Percentiles rank a stretch among this genome's conserved stretches.
Conservation (phyloP, 64 coral and sea anemone genomes). For the Actinia equina region DNA sequence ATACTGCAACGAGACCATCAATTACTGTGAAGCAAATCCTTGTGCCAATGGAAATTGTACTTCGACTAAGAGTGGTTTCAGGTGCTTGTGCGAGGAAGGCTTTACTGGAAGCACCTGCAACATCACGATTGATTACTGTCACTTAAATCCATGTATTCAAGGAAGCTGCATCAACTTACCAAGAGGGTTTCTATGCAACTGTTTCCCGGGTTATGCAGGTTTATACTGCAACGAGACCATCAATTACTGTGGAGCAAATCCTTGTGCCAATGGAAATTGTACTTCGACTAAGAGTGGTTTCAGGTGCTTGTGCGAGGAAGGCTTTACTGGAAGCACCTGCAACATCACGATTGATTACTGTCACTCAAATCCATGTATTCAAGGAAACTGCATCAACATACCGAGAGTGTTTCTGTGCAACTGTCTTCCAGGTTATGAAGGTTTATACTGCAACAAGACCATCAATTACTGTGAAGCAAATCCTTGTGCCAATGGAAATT, state of each 20-base stretch:
- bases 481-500: conserved; percentile 57
- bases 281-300: conserved; percentile 32
- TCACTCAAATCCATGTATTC: conserved; percentile 49
- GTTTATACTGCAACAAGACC: conserved; percentile 42
- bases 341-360: conserved; percentile 40
- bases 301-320: conserved; percentile 53
- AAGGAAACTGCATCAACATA: conserved; percentile 40
- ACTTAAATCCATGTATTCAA: too few relatives aligned
- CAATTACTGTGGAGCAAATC: too few relatives aligned
- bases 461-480: conserved; percentile 38
- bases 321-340: conserved; percentile 62
- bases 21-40: too few relatives aligned
- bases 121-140: too few relatives aligned
- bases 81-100: too few relatives aligned
- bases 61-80: too few relatives aligned
- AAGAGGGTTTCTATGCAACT: too few relatives aligned
- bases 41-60: too few relatives aligned
- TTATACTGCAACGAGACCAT: too few relatives aligned
- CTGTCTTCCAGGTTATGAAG: conserved; percentile 46
- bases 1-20: too few relatives aligned
- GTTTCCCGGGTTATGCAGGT: conserved; percentile 28
- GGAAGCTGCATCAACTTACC: too few relatives aligned
- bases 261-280: conserved; percentile 65
- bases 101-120: too few relatives aligned
- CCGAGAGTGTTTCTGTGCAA: conserved; percentile 18